phyloP scores from a whole-genome alignment of 2,113 vertebrate species.

The Cacatua alba region DNA sequence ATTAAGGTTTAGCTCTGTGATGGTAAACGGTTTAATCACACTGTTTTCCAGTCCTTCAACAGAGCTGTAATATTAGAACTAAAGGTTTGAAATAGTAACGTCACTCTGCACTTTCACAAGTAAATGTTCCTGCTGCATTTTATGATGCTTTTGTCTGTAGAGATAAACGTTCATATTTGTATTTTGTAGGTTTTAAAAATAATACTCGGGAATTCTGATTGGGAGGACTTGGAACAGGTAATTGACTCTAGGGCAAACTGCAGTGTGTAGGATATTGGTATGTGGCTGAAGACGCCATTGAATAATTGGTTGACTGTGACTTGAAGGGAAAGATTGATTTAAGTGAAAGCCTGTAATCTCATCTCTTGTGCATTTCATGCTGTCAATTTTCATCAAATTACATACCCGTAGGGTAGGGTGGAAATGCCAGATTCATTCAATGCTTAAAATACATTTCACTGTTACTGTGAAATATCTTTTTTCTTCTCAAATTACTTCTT shows the following conservation, averaged over 20 bases:
- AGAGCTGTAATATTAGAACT: background rate
- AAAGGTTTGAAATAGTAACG: background rate
- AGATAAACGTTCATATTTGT: conserved; percentile 42
- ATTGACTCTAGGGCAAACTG: conserved; percentile 30
- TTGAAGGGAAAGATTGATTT: background rate
- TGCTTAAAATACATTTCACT: background rate
- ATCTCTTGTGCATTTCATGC: background rate
- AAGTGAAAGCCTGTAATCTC: background rate
- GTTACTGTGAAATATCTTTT: background rate
- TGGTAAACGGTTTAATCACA: background rate
- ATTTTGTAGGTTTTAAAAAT: conserved; percentile 71
- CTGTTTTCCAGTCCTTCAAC: background rate
- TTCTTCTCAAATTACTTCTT: background rate
- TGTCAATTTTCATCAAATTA: background rate
- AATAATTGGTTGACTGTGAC: background rate
- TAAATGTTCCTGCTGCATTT: conserved; percentile 47
- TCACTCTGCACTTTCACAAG: background rate
- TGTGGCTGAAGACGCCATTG: background rate
- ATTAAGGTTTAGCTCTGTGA: background rate
- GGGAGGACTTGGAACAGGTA: conserved; percentile 77
- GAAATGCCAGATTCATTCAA: background rate
- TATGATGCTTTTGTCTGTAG: conserved; percentile 13
- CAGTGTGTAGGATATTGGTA: background rate
- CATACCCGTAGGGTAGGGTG: background rate
- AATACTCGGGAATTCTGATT: conserved; percentile 71